Conservation (phyloP, 2,113 vertebrate genomes). For the Euleptes europaea region DNA sequence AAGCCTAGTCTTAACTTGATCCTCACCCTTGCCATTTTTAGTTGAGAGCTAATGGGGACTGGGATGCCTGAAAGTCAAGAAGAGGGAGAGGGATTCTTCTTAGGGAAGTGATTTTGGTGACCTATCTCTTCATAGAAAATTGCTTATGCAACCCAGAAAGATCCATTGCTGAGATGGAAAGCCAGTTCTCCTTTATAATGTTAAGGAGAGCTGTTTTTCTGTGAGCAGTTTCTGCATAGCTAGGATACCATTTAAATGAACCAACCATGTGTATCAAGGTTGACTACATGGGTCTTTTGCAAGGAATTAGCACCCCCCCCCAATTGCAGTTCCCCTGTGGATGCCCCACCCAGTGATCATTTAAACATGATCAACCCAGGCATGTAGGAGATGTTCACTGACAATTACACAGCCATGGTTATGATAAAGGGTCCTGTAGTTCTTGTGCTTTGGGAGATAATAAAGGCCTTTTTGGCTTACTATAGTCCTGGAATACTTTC, state of each 20-base stretch:
- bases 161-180: not conserved
- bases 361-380: not conserved
- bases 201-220: not conserved
- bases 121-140: not conserved
- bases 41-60: not conserved
- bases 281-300: not conserved
- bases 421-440: not conserved
- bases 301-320: not conserved
- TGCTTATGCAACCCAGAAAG: not conserved
- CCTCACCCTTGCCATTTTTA: not conserved
- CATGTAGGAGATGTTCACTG: not conserved
- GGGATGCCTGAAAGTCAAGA: not conserved
- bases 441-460: not conserved
- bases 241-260: not conserved
- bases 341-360: not conserved
- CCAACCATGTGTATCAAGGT: not conserved
- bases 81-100: not conserved
- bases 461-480: not conserved
- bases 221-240: not conserved
- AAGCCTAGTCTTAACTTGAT: not conserved
- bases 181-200: not conserved
- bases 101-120: not conserved
- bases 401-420: not conserved
- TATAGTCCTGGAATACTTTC: not conserved
- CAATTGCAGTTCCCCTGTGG: not conserved